Percentiles rank a stretch among this genome's conserved stretches.
Conservation (phyloP, 2,888 invertebrate species). For the Athalia cordata region DNA sequence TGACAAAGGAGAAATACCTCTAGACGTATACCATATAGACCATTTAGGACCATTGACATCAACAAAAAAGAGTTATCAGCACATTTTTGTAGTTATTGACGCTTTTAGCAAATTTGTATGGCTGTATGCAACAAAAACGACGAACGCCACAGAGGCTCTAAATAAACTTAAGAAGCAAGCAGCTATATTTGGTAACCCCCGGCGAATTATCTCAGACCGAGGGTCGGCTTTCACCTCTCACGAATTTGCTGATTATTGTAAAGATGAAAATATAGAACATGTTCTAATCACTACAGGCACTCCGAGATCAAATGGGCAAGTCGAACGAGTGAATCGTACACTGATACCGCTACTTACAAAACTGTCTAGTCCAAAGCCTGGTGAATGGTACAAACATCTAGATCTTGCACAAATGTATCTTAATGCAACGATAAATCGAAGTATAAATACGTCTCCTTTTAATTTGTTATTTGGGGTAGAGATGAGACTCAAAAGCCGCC, state of each 20-base stretch:
- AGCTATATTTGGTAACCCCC: conserved; percentile 51
- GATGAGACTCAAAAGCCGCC: too few relatives aligned
- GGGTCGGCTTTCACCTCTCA: conserved; percentile 49
- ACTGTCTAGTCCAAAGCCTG: too few relatives aligned
- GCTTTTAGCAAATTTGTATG: conserved; percentile 50
- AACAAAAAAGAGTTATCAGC: conserved; percentile 48
- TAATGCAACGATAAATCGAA: too few relatives aligned
- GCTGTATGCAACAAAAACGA: conserved; percentile 51
- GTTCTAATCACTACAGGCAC: too few relatives aligned
- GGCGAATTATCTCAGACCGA: conserved; percentile 45
- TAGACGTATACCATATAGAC: conserved; percentile 50
- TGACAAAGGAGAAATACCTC: conserved; percentile 46
- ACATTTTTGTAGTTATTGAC: conserved; percentile 49
- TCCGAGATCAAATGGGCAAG: too few relatives aligned
- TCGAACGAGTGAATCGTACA: too few relatives aligned
- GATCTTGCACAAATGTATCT: too few relatives aligned
- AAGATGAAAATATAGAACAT: conserved; percentile 46
- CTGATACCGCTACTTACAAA: too few relatives aligned
- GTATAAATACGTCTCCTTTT: too few relatives aligned
- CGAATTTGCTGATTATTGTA: conserved; percentile 47
- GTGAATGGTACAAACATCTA: too few relatives aligned
- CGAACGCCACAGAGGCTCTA: conserved; percentile 45
- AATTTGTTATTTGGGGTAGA: too few relatives aligned
- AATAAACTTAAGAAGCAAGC: conserved; percentile 47
- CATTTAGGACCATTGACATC: conserved; percentile 48